Conservation (phyloP, 2,888 invertebrate species). For the Rosalia funebris region DNA sequence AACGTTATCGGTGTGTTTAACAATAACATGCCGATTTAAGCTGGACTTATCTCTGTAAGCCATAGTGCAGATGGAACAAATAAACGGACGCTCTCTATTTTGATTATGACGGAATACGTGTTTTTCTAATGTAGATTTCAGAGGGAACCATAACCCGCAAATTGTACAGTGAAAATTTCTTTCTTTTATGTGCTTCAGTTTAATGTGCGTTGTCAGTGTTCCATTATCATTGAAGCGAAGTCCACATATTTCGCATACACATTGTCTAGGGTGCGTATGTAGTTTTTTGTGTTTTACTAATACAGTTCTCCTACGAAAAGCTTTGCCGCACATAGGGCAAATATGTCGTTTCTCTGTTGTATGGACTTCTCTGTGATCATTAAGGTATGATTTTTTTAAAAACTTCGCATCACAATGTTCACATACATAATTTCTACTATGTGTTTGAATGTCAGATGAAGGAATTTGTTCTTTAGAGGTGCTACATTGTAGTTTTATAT, state of each 20-base stretch:
- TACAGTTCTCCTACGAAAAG: neutral
- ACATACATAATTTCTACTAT: neutral
- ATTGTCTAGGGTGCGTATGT: constrained; percentile 7
- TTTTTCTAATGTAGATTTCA: constrained; percentile 19
- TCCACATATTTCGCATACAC: constrained; percentile 18
- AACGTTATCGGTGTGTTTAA: constrained; percentile 5
- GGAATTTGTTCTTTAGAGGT: too few relatives aligned
- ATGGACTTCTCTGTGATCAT: constrained; percentile 5
- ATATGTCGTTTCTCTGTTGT: neutral
- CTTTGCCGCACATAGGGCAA: constrained; percentile 12
- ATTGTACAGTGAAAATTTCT: constrained; percentile 8
- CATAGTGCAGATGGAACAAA: constrained; percentile 10
- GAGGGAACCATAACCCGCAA: constrained; percentile 15
- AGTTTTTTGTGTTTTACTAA: constrained; percentile 5
- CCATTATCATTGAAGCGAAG: constrained; percentile 8
- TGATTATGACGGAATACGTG: constrained; percentile 12
- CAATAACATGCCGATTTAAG: neutral
- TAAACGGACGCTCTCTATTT: constrained; percentile 3
- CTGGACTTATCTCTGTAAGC: constrained; percentile 5
- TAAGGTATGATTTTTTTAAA: neutral
- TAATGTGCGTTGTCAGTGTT: constrained; percentile 7
- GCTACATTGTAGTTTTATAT: too few relatives aligned
- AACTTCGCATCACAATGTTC: constrained; percentile 5
- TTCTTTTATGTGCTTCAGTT: constrained; percentile 3
- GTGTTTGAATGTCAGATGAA: neutral